Evolutionary conservation across 2,113 vertebrate species (phyloP).

Genomic region (Coracopsis vasa): DNA sequence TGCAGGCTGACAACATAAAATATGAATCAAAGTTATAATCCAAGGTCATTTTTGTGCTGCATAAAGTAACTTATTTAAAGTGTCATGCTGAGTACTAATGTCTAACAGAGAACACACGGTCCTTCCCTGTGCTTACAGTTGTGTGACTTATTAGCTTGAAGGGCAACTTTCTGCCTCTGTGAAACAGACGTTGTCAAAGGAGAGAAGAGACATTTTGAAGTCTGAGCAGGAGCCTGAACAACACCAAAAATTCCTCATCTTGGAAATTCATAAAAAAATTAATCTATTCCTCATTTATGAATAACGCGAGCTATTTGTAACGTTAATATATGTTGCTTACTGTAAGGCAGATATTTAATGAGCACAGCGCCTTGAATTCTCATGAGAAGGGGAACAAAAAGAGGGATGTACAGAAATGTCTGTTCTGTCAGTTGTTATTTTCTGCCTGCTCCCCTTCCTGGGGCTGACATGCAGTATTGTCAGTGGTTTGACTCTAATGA

Average conservation of each 20-base stretch:
- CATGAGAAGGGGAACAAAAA: not conserved
- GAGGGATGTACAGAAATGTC: not conserved
- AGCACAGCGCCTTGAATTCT: not conserved
- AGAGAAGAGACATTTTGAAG: not conserved
- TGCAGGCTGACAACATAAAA: conserved; percentile 51
- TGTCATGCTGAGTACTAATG: conserved; percentile 47
- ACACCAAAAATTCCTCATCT: not conserved
- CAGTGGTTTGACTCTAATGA: not conserved
- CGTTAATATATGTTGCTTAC: not conserved
- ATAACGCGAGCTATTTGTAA: not conserved
- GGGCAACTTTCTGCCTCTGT: not conserved
- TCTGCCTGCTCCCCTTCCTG: not conserved
- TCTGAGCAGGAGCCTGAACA: not conserved
- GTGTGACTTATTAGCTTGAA: conserved; percentile 5
- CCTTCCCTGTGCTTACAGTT: not conserved
- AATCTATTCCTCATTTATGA: not conserved
- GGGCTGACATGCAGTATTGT: not conserved
- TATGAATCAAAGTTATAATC: conserved; percentile 44
- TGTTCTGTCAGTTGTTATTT: not conserved
- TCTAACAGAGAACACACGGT: not conserved
- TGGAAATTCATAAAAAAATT: not conserved
- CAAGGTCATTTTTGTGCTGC: conserved; percentile 66
- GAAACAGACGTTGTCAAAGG: not conserved
- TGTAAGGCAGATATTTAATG: not conserved
- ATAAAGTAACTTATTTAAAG: conserved; percentile 65